phyloP scores from a whole-genome alignment of 1,140 invertebrate genomes.

The Mylabris phalerata region DNA sequence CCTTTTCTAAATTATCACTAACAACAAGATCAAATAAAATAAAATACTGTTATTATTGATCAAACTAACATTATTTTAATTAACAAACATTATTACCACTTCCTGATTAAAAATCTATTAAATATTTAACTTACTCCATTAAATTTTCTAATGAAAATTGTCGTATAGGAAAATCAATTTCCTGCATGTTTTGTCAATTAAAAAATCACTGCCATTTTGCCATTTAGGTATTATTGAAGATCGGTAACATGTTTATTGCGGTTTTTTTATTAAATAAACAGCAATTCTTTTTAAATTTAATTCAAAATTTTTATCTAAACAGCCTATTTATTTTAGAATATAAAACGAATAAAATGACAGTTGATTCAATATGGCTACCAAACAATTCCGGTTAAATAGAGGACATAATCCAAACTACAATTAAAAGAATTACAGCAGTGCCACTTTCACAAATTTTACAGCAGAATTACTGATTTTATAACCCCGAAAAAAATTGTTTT shows the following conservation, averaged over 20 bases:
- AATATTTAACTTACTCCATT: slow-evolving; percentile 14
- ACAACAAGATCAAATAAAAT: neutral
- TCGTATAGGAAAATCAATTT: slow-evolving; percentile 9
- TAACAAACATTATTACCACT: neutral
- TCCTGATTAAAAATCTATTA: neutral
- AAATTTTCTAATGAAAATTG: slow-evolving; percentile 9
- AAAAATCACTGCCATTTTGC: neutral
- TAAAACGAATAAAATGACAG: neutral
- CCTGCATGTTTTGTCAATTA: slow-evolving; percentile 20
- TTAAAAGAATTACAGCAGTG: too few species aligned
- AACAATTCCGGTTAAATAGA: neutral
- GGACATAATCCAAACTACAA: neutral
- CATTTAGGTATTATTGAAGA: slow-evolving; percentile 7
- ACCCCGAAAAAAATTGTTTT: too few species aligned
- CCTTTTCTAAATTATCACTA: slow-evolving; percentile 17
- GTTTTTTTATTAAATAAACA: neutral
- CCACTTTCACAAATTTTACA: too few species aligned
- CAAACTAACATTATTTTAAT: neutral
- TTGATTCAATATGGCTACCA: neutral
- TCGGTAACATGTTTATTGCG: slow-evolving; percentile 1
- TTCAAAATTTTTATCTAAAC: slow-evolving; percentile 3
- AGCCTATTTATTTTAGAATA: slow-evolving; percentile 15
- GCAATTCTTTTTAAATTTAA: too few species aligned
- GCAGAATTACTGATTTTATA: too few species aligned
- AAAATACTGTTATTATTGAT: neutral